Percentiles rank a stretch among this genome's conserved stretches.
Conservation (phyloP, 2,888 invertebrate genomes). For the Lasioglossum calceatum region DNA sequence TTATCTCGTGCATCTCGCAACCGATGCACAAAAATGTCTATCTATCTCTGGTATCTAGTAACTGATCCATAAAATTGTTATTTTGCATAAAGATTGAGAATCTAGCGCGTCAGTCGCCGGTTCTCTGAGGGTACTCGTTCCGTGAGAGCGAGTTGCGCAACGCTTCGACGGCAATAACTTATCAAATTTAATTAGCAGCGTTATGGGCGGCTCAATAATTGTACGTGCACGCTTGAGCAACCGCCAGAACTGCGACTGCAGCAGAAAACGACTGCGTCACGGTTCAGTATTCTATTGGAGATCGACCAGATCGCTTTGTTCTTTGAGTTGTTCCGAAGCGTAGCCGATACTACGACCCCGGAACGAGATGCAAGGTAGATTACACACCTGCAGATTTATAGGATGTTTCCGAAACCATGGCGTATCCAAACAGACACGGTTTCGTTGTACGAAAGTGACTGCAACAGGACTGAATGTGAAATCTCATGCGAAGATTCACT, state of each 20-base stretch:
- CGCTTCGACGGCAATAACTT: conserved; percentile 22
- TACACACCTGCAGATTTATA: background rate
- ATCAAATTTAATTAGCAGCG: conserved; percentile 50
- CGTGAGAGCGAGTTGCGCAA: conserved; percentile 16
- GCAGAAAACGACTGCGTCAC: conserved; percentile 27
- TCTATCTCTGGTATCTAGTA: background rate
- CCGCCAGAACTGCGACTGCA: background rate
- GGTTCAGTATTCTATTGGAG: background rate
- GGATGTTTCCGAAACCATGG: background rate
- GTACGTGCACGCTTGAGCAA: conserved; percentile 39
- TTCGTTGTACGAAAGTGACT: background rate
- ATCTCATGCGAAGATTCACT: background rate
- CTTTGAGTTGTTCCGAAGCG: background rate
- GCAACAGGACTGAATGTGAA: background rate
- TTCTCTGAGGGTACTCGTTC: background rate
- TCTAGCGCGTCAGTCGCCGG: background rate
- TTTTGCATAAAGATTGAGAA: background rate
- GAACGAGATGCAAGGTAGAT: background rate
- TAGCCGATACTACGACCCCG: conserved; percentile 3
- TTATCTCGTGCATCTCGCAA: background rate
- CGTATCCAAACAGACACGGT: background rate
- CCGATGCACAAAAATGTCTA: background rate
- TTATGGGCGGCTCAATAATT: conserved; percentile 42
- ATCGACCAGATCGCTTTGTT: conserved; percentile 16
- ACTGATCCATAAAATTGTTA: background rate